Percentiles rank a stretch among this genome's conserved stretches.
Evolutionary conservation across 2,113 vertebrate genomes (phyloP).

Genomic region (Naja naja): DNA sequence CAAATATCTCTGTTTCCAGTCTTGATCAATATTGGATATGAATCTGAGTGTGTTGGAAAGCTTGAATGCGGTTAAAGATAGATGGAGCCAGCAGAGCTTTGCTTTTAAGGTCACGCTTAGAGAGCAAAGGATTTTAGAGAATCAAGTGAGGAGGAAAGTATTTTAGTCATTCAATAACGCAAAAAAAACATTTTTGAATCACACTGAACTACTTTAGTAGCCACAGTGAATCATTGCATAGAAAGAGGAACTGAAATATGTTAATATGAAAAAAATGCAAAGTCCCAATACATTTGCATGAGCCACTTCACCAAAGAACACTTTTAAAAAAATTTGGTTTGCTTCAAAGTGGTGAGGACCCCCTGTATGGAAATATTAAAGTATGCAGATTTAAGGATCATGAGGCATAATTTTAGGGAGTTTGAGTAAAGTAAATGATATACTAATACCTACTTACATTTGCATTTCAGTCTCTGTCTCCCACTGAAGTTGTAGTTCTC

Average conservation of each 20-base stretch:
- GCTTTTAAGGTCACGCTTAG: neutral
- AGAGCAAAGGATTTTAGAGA: neutral
- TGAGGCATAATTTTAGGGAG: neutral
- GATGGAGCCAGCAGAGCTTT: neutral
- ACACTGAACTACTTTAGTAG: neutral
- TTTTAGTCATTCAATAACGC: neutral
- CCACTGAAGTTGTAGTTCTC: neutral
- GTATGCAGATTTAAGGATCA: neutral
- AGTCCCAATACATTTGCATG: neutral
- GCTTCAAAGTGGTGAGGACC: neutral
- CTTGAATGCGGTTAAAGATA: neutral
- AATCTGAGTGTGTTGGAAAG: neutral
- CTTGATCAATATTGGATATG: neutral
- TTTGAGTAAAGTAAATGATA: neutral
- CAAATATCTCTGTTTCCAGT: neutral
- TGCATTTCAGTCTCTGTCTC: neutral
- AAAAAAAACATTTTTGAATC: neutral
- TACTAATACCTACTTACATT: too few species aligned
- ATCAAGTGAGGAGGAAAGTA: neutral
- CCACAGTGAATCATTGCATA: neutral
- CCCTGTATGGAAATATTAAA: neutral
- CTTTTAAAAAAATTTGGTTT: neutral
- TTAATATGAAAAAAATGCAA: neutral
- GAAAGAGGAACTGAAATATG: neutral
- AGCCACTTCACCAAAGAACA: neutral